Evolutionary conservation across 2,888 invertebrate species (phyloP), one percentile per base, ranked within the genome.

Genomic region (Acleris emargana): DNA sequence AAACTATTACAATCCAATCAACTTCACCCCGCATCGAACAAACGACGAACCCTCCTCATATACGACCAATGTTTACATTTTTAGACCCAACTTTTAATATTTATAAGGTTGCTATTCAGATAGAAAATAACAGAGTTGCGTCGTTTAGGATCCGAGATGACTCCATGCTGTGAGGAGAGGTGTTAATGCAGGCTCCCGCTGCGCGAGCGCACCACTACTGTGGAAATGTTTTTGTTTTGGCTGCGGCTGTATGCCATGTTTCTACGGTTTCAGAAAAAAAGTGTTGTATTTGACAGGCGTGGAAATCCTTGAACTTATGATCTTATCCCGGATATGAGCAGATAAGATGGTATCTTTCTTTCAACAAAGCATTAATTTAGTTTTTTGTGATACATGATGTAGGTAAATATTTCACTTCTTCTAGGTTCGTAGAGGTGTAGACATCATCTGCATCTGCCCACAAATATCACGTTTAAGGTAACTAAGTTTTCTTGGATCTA

Each of bases 181-280:
- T 87, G 88, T 82, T 83, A 86, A 88, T 78, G 73, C 74, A 69
- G 76, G 67, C 81, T 71, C 88, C 87, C 79, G 80, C 80, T 72
- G 84, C 67, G 74, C 60, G 22, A 4, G 59, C 64, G 58, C 55
- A 50, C 20, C 52, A 60, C 50, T 17, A 54, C 42, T 52, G 18
- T 62, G 55, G 64, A 62, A 47, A 38, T 11, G 64, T n/a, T 47
- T 59, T 53, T 64, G 18, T 54, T 54, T 59, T 47, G 43, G 73
- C 32, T 49, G 72, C 67, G 73, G 38, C 53, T 64, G 52, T 16
- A 32, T 17, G 16, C 43, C 22, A 52, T n/a, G 38, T 38, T 45
- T 53, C 47, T 54, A 18, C 20, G 45, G 58, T 25, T 11, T 18
- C 11, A 58, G 47, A 58, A 62, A 61, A 62, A 50, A 49, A 17